phyloP scores from a whole-genome alignment of 2,888 invertebrate genomes.

The Agrochola circellaris region DNA sequence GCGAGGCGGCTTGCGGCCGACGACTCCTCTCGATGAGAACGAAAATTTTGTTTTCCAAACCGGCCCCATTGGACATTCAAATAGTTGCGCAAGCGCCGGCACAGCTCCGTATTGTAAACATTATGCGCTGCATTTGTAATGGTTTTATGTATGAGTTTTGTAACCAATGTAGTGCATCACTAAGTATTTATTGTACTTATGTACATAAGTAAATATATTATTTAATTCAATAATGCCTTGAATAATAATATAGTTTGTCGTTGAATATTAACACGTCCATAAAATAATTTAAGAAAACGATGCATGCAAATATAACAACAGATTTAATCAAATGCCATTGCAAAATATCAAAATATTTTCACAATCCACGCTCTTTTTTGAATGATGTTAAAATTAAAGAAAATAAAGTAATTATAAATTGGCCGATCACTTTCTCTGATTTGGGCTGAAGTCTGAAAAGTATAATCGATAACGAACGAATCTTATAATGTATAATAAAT shows the following conservation, averaged over 20 bases:
- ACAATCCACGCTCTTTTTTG: background rate
- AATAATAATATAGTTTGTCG: background rate
- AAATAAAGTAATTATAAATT: background rate
- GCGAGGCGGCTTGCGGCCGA: slow-evolving; percentile 74
- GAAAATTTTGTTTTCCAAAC: slow-evolving; percentile 81
- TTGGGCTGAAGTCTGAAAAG: slow-evolving; percentile 12
- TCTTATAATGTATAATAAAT: slow-evolving; percentile 18
- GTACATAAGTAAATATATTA: slow-evolving; percentile 31
- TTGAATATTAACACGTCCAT: background rate
- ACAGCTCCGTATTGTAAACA: slow-evolving; percentile 74
- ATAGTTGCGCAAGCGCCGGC: slow-evolving; percentile 80
- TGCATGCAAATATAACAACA: background rate
- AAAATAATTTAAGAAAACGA: background rate
- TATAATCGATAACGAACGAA: slow-evolving; percentile 14
- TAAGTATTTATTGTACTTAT: slow-evolving; percentile 64
- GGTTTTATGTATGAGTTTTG: slow-evolving; percentile 76
- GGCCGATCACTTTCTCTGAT: slow-evolving; percentile 10
- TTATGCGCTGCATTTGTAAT: slow-evolving; percentile 77
- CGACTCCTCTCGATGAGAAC: slow-evolving; percentile 77
- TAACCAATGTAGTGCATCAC: slow-evolving; percentile 71
- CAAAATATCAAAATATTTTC: background rate
- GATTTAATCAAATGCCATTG: background rate
- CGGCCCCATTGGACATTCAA: slow-evolving; percentile 83
- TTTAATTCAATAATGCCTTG: slow-evolving; percentile 18
- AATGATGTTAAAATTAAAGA: slow-evolving; percentile 6